Evolutionary conservation across 2,113 vertebrate genomes (phyloP).

Genomic region (Menidia beryllina): DNA sequence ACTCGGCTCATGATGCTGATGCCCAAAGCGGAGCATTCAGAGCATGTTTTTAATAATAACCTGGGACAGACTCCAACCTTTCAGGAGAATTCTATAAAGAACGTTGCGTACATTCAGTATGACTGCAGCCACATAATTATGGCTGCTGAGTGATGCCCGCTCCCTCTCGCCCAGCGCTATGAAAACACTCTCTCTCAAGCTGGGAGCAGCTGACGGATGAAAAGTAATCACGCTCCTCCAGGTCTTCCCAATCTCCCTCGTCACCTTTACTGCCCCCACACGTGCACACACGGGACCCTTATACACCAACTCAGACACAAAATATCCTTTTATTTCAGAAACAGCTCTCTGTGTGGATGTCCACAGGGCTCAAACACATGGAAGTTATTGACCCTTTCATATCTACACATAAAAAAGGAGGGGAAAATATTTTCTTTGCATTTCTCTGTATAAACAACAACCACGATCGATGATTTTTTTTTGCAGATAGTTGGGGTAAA

Average conservation of each 20-base stretch:
- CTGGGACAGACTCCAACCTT: constrained; percentile 40
- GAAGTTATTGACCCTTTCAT: too few relatives aligned
- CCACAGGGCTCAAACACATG: neutral
- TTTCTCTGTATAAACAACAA: too few relatives aligned
- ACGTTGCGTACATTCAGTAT: constrained; percentile 12
- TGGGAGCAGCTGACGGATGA: constrained; percentile 35
- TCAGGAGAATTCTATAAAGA: constrained; percentile 33
- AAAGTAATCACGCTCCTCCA: constrained; percentile 42
- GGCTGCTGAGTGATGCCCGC: constrained; percentile 72
- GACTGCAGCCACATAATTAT: constrained; percentile 64
- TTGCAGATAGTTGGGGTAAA: too few relatives aligned
- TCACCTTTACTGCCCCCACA: constrained; percentile 30
- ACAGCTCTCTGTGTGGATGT: neutral
- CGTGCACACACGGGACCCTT: neutral
- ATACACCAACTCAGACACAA: neutral
- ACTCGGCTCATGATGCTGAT: constrained; percentile 30
- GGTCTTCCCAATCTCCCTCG: constrained; percentile 40
- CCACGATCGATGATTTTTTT: too few relatives aligned
- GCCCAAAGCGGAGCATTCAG: constrained; percentile 49
- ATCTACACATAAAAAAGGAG: too few relatives aligned
- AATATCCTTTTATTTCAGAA: neutral
- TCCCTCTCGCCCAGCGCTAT: constrained; percentile 57
- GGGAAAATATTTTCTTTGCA: too few relatives aligned
- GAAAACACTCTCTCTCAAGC: constrained; percentile 41
- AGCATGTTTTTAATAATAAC: constrained; percentile 59